phyloP scores from a whole-genome alignment of 2,797 vertebrate species.

The Scarus forsteni region DNA sequence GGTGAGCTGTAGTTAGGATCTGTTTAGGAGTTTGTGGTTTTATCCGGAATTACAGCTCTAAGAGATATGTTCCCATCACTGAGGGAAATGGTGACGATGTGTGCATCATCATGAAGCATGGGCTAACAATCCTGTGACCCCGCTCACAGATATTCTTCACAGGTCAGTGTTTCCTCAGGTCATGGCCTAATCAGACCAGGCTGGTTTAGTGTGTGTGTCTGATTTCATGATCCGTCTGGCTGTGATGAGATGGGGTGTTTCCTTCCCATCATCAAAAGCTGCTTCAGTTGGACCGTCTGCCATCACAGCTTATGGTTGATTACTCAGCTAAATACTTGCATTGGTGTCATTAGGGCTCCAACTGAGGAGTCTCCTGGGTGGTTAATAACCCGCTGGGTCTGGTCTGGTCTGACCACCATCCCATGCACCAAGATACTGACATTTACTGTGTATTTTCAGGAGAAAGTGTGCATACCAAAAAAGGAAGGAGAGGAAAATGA shows the following conservation, averaged over 20 bases:
- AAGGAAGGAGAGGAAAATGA: not conserved
- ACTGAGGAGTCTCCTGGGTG: slow-evolving; percentile 24
- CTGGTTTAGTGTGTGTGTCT: slow-evolving; percentile 19
- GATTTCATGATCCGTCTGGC: slow-evolving; percentile 35
- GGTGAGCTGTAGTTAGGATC: slow-evolving; percentile 29
- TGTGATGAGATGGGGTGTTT: slow-evolving; percentile 28
- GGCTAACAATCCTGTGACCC: slow-evolving; percentile 30
- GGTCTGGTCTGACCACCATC: slow-evolving; percentile 23
- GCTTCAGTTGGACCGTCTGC: slow-evolving; percentile 57
- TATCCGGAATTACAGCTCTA: slow-evolving; percentile 20
- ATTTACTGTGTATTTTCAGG: slow-evolving; percentile 6
- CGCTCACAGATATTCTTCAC: slow-evolving; percentile 54
- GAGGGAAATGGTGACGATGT: slow-evolving; percentile 24
- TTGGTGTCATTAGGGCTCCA: slow-evolving; percentile 33
- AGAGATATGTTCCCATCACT: slow-evolving; percentile 23
- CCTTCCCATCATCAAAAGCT: slow-evolving; percentile 31
- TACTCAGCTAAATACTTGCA: slow-evolving; percentile 46
- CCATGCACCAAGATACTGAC: slow-evolving; percentile 39
- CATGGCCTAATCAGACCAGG: slow-evolving; percentile 60
- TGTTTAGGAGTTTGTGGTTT: slow-evolving; percentile 52
- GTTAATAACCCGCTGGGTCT: slow-evolving; percentile 25
- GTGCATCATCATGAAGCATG: slow-evolving; percentile 14
- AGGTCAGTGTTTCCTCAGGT: slow-evolving; percentile 50
- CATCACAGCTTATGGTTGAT: slow-evolving; percentile 46
- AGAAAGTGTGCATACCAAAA: slow-evolving; percentile 2